A percentile compares a stretch with the other conserved stretches of the same genome.
phyloP scores from a whole-genome alignment of 2,113 vertebrate species.

The Cyrtonyx montezumae region DNA sequence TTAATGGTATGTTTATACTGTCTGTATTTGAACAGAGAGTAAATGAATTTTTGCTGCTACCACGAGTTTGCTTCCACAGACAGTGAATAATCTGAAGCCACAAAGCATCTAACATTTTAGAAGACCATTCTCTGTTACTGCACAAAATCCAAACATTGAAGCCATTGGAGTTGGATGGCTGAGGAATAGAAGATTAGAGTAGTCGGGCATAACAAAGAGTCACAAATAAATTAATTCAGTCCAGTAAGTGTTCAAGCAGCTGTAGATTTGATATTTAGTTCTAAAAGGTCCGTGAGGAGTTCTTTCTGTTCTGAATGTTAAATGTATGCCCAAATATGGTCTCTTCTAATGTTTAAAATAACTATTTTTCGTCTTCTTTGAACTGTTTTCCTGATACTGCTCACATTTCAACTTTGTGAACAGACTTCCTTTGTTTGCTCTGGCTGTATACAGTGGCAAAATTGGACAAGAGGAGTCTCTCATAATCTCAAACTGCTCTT shows the following conservation, averaged over 20 bases:
- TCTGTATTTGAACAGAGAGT: background rate
- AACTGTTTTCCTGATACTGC: background rate
- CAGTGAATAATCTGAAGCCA: background rate
- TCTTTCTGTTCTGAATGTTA: background rate
- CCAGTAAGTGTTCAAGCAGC: conserved; percentile 27
- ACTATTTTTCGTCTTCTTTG: background rate
- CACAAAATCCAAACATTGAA: background rate
- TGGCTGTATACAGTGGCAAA: background rate
- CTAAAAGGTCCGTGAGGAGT: conserved; percentile 4
- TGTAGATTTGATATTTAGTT: conserved; percentile 19
- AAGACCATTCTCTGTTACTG: background rate
- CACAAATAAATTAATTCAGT: conserved; percentile 26
- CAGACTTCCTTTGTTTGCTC: background rate
- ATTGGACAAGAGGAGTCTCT: background rate
- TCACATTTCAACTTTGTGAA: background rate
- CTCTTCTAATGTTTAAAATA: background rate
- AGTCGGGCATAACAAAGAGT: conserved; percentile 13
- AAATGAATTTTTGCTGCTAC: background rate
- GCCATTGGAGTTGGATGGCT: background rate
- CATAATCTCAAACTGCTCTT: background rate
- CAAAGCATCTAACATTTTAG: conserved; percentile 6
- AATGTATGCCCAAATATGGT: background rate
- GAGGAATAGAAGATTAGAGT: background rate
- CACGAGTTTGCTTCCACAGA: background rate
- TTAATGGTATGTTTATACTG: background rate